Evolutionary conservation across 37 sponge, comb jelly and placozoan species (phyloP), one percentile per base, ranked within the genome.

Genomic region (Halichondria panicea): DNA sequence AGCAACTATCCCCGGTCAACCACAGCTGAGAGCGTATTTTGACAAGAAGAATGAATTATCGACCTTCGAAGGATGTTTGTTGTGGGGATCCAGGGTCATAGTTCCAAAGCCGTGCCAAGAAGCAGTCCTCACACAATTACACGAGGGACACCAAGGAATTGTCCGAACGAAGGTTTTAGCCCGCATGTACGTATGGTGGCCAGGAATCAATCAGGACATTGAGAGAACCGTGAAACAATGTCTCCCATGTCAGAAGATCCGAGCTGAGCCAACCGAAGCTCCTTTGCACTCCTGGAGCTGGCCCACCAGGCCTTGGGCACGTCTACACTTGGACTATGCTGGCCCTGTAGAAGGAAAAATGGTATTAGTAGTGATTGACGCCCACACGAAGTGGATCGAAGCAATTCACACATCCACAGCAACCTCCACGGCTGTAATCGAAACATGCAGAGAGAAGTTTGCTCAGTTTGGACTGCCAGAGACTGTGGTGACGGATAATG

Each of bases 381-480:
- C 87, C 3, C 76, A 80, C 43, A 66, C 79, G 21, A 85, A 77
- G 50, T 85, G 86, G 79, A 62, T 85, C 55, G 74, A 85, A 42
- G 74, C 53, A 6, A 55, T 72, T 34, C 32, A 55, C 3, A 69
- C 68, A 34, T 15, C 32, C 28, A 68, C 76, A 13, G 62, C 73
- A 9, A 43, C 84, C 0, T 68, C 76, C 2, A 18, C 57, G 4
- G 43, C 4, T 11, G 76, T 71, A 0, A 83, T 83, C 60, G 46
- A 75, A 19, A 55, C 59, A 18, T 60, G 74, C 24, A n/a, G 75
- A 55, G 34, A 33, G 0, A 18, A 58, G 3, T 83, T 83, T 68
- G 67, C 84, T 3, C 59, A 44, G 8, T 48, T 35, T 67, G 84
- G 84, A 22, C 22, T 83, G 34, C 76, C 84, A 35, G 75, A 59